Base-by-base conservation (phyloP, 2,797 vertebrate species). In the Silurus aristotelis region DNA sequence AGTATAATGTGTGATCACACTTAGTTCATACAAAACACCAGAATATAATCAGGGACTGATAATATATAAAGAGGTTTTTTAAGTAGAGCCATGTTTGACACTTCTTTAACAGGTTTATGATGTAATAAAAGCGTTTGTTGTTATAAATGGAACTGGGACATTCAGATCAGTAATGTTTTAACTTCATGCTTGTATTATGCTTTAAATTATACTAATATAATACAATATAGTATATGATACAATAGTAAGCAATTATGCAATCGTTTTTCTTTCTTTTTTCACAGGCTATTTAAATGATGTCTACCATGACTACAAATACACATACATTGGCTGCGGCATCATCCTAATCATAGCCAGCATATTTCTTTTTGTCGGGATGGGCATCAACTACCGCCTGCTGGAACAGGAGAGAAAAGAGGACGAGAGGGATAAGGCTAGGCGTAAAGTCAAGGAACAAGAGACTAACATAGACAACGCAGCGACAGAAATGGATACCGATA, bases 301-400 rank as follows among this genome's bases (percentile, higher is more conserved):
- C 0, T 97, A 98, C 1, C 76, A 91, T 5, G 91, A 96, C 92
- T 99, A 99, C 89, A 94, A 96, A 89, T 99, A 99, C 92, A 99
- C 98, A 0, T 99, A 99, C 92, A 93, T 97, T 90, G 92, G 93
- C 46, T 99, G 95, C 0, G 98, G 98, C 4, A 3, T 95, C 85
- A 93, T 99, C 93, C 94, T 99, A 80, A 90, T 99, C 0, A 0
- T 97, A 0, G 79, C 96, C 0, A 96, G 97, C 5, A 8, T 97
- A 79, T 93, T 98, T 89, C 96, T 99, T 86, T 97, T 99, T 55
- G 91, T 97, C 0, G 97, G 97, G 31, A 99, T 99, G 97, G 96
- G 97, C 85, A 95, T 98, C 92, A 98, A 99, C 92, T 99, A 99
- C 88, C 94, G 22, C 5, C 90, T 99, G 86, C 12, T 96, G 91